Evolutionary conservation across 2,113 vertebrate genomes (phyloP).

Genomic region (Oncorhynchus tshawytscha): DNA sequence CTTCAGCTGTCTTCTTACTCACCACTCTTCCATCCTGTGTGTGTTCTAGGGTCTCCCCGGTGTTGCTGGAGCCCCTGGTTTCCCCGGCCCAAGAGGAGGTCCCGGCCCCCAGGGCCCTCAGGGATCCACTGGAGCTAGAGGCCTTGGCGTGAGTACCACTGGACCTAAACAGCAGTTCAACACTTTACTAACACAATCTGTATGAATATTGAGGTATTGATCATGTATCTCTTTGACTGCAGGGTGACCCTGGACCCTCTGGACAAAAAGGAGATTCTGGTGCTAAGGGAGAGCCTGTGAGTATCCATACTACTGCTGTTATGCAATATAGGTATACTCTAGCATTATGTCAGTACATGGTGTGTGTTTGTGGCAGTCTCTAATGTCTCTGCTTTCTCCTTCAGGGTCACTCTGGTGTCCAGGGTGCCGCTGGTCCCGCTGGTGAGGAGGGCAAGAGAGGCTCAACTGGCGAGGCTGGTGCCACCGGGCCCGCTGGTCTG

Average conservation of each 20-base stretch:
- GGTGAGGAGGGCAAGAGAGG: conserved; percentile 99
- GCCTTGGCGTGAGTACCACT: conserved; percentile 84
- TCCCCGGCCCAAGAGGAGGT: conserved; percentile 92
- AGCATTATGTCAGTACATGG: background rate
- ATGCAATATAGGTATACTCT: background rate
- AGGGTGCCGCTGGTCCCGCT: conserved; percentile 83
- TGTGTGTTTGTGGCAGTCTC: background rate
- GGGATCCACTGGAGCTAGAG: conserved; percentile 88
- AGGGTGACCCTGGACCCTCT: conserved; percentile 91
- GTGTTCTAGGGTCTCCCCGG: conserved; percentile 83
- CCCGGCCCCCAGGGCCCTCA: conserved; percentile 86
- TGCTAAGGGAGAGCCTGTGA: conserved; percentile 95
- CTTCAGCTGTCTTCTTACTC: background rate
- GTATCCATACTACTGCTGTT: conserved; percentile 58
- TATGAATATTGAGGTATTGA: background rate
- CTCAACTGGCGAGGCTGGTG: conserved; percentile 83
- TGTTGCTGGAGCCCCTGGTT: conserved; percentile 89
- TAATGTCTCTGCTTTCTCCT: conserved; percentile 26
- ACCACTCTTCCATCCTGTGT: background rate
- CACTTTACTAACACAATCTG: background rate
- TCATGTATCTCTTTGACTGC: conserved; percentile 15
- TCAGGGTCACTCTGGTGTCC: conserved; percentile 83
- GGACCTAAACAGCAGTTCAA: background rate
- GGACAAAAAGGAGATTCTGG: conserved; percentile 93
- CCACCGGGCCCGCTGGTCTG: conserved; percentile 79